Percentiles rank a stretch among this genome's conserved stretches.
phyloP scores from a whole-genome alignment of 1,140 invertebrate genomes.

The Drosophila parabipectinata region DNA sequence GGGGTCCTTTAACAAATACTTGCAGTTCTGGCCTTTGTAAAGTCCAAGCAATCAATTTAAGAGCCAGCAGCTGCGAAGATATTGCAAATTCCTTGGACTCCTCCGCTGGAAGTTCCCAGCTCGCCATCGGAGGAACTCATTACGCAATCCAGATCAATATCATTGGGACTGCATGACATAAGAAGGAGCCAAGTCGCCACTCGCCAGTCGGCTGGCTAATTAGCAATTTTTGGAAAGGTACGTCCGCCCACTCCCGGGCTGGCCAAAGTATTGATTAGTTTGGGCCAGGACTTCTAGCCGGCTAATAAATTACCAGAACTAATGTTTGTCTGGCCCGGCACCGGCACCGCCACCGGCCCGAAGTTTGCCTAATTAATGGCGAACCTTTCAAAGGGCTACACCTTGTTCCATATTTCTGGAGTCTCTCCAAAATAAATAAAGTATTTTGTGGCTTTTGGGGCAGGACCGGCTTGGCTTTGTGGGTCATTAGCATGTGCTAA shows the following conservation, averaged over 20 bases:
- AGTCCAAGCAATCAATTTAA: slow-evolving; percentile 48
- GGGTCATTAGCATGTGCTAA: slow-evolving; percentile 79
- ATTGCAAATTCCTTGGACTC: background rate
- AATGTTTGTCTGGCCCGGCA: slow-evolving; percentile 72
- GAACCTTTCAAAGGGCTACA: slow-evolving; percentile 79
- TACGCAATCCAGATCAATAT: slow-evolving; percentile 51
- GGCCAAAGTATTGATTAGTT: slow-evolving; percentile 64
- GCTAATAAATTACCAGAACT: slow-evolving; percentile 75
- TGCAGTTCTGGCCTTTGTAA: slow-evolving; percentile 40
- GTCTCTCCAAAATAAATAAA: background rate
- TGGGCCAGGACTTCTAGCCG: slow-evolving; percentile 16
- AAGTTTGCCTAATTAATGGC: slow-evolving; percentile 75
- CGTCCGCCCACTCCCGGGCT: too few species aligned
- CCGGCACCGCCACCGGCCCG: slow-evolving; percentile 40
- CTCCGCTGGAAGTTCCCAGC: background rate
- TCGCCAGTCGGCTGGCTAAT: slow-evolving; percentile 32
- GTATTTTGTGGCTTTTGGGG: slow-evolving; percentile 33
- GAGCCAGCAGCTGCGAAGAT: background rate
- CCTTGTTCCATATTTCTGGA: slow-evolving; percentile 56
- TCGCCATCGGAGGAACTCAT: slow-evolving; percentile 5
- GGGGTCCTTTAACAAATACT: slow-evolving; percentile 40
- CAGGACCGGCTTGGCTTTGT: slow-evolving; percentile 20
- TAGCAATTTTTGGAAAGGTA: slow-evolving; percentile 46
- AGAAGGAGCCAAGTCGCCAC: background rate
- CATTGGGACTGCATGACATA: slow-evolving; percentile 13